Evolutionary conservation across 2,797 vertebrate species (phyloP).

Genomic region (Gobionotothen gibberifrons): DNA sequence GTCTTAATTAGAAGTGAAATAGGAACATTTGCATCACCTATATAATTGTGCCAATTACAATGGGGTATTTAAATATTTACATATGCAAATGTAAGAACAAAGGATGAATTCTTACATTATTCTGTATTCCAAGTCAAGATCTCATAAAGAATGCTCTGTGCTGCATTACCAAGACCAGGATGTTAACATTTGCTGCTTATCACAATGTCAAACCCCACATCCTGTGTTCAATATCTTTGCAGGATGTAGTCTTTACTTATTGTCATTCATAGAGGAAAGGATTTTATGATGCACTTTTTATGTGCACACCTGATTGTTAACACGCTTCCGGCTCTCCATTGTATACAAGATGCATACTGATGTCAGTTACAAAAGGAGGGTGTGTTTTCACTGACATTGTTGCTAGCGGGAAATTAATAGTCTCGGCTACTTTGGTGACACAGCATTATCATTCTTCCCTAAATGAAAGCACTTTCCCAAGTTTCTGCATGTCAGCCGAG

Average conservation of each 20-base stretch:
- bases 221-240: slow-evolving; percentile 7
- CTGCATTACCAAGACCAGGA: slow-evolving; percentile 3
- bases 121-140: background rate
- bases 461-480: slow-evolving; percentile 53
- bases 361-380: slow-evolving; percentile 31
- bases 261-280: background rate
- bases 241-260: slow-evolving; percentile 24
- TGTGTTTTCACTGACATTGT: slow-evolving; percentile 46
- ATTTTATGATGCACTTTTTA: slow-evolving; percentile 18
- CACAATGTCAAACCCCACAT: slow-evolving; percentile 27
- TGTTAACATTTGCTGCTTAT: slow-evolving; percentile 30
- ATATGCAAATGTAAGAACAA: background rate
- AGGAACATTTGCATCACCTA: background rate
- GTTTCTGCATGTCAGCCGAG: slow-evolving; percentile 40
- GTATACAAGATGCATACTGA: slow-evolving; percentile 11
- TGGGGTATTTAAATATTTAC: background rate
- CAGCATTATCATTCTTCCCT: slow-evolving; percentile 51
- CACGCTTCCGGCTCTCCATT: slow-evolving; percentile 18
- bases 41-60: slow-evolving; percentile 4
- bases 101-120: background rate
- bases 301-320: slow-evolving; percentile 16
- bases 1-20: slow-evolving; percentile 1
- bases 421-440: slow-evolving; percentile 49
- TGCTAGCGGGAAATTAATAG: slow-evolving; percentile 48
- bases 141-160: slow-evolving; percentile 6